A percentile compares a stretch with the other conserved stretches of the same genome.
Conservation (phyloP, 1,140 invertebrate genomes). For the Drosophila cardini region DNA sequence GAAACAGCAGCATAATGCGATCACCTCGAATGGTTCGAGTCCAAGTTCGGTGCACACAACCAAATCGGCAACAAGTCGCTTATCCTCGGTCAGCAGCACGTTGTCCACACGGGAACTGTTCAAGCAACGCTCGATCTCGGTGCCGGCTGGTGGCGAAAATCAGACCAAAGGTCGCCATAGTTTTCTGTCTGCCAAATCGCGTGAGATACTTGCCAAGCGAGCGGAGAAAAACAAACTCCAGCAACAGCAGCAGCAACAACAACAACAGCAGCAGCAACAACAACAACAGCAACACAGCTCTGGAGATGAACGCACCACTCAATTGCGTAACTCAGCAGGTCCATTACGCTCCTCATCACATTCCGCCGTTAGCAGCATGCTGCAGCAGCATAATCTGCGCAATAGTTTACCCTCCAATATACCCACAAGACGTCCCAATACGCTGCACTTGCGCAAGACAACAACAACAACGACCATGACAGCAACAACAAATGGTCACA, state of each 20-base stretch:
- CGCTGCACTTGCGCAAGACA: constrained; percentile 81
- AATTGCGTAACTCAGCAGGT: constrained; percentile 55
- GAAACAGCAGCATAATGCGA: constrained; percentile 73
- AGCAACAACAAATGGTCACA: constrained; percentile 65
- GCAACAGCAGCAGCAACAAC: constrained; percentile 70
- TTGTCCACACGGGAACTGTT: constrained; percentile 74
- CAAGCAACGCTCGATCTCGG: constrained; percentile 80
- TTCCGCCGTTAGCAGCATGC: constrained; percentile 73
- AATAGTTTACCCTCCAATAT: constrained; percentile 78
- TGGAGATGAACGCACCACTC: constrained; percentile 73
- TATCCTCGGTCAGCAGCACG: constrained; percentile 76
- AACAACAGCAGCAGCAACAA: constrained; percentile 55
- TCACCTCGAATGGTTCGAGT: constrained; percentile 76
- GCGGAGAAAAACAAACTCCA: constrained; percentile 81
- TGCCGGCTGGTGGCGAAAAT: constrained; percentile 62
- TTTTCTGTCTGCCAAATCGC: constrained; percentile 81
- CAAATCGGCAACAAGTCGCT: constrained; percentile 76
- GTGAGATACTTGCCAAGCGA: constrained; percentile 79
- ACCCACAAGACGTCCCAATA: constrained; percentile 79
- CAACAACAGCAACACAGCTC: constrained; percentile 61
- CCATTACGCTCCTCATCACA: constrained; percentile 78
- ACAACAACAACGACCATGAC: constrained; percentile 46
- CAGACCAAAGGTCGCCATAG: constrained; percentile 65
- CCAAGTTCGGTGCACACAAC: constrained; percentile 80
- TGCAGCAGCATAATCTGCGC: constrained; percentile 72